Conservation (phyloP, 2,888 invertebrate genomes). For the Bombyx huttoni region DNA sequence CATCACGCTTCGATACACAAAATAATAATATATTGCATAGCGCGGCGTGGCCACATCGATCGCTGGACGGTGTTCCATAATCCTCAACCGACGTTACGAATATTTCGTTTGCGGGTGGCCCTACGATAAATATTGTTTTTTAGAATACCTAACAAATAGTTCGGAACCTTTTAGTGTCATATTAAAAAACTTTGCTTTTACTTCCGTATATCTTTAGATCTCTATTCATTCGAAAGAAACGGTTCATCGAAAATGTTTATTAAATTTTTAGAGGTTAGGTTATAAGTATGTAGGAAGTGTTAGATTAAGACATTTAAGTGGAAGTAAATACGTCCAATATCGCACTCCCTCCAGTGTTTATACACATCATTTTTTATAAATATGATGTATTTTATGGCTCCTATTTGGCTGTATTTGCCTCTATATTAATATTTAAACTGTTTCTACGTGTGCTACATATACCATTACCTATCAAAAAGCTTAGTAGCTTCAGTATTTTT, state of each 20-base stretch:
- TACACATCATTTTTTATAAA: constrained; percentile 64
- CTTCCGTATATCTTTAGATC: background rate
- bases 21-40: constrained; percentile 41
- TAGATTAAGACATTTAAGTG: constrained; percentile 11
- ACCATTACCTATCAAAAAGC: background rate
- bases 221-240: background rate
- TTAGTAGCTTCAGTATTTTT: background rate
- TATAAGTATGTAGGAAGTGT: constrained; percentile 13
- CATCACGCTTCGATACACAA: constrained; percentile 36
- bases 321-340: constrained; percentile 65
- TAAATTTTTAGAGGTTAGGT: background rate
- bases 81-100: background rate
- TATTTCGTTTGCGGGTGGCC: background rate
- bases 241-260: background rate
- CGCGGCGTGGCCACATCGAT: constrained; percentile 16
- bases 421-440: constrained; percentile 13
- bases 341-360: constrained; percentile 71
- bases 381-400: constrained; percentile 43
- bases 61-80: background rate
- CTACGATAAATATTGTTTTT: background rate
- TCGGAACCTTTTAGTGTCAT: background rate
- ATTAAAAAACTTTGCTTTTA: background rate
- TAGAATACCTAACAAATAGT: background rate
- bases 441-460: background rate
- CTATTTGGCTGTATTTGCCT: constrained; percentile 36